phyloP scores from a whole-genome alignment of 2,797 vertebrate genomes.

The Alfaro cultratus region DNA sequence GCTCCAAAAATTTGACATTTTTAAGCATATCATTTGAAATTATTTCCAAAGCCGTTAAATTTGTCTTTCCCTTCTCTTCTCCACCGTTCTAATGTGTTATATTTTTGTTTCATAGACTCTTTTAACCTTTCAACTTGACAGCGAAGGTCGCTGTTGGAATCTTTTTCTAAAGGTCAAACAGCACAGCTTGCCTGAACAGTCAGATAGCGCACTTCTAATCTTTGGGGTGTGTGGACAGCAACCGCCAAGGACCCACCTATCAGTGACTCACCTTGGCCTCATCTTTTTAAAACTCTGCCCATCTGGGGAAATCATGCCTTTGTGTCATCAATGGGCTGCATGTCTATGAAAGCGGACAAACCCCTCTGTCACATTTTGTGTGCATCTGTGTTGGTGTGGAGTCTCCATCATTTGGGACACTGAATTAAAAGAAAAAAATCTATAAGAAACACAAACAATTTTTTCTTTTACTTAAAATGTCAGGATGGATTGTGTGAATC shows the following conservation, averaged over 20 bases:
- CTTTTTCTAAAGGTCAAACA: slow-evolving; percentile 28
- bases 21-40: neutral
- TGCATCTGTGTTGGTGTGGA: slow-evolving; percentile 2
- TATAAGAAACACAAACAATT: neutral
- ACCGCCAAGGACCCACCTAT: neutral
- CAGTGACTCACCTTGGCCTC: slow-evolving; percentile 24
- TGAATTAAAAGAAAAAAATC: neutral
- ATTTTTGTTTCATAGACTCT: slow-evolving; percentile 17
- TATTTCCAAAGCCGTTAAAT: neutral
- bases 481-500: neutral
- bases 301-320: slow-evolving; percentile 25
- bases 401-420: neutral
- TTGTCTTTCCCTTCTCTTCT: neutral
- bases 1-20: neutral
- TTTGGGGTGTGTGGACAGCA: slow-evolving; percentile 10
- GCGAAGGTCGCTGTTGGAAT: slow-evolving; percentile 10
- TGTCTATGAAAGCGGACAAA: neutral
- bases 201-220: slow-evolving; percentile 14
- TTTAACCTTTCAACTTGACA: slow-evolving; percentile 35
- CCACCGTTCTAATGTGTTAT: neutral
- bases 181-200: slow-evolving; percentile 10
- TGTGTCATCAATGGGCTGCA: slow-evolving; percentile 18
- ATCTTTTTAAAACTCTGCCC: neutral
- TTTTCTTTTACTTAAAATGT: neutral
- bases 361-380: neutral